Evolutionary conservation across 2,113 vertebrate species (phyloP), one percentile per base, ranked within the genome.

Genomic region (Carassius carassius): DNA sequence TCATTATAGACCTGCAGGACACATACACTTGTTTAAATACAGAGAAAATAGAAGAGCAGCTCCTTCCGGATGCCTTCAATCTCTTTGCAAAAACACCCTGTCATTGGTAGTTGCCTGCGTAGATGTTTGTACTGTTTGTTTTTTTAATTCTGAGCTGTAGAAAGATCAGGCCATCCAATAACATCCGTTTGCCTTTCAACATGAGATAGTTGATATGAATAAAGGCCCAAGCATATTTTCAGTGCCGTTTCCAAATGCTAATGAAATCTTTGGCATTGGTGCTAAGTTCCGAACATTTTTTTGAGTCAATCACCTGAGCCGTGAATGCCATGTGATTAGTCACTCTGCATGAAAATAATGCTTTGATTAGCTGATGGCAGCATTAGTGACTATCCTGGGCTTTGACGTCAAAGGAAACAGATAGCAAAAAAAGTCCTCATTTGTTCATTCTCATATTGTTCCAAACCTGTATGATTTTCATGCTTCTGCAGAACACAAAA

Each of bases 1-100:
- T 82, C 67, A 72, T 82, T 82, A 35, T 82, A 82, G 80, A 72
- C 80, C 47, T 82, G 32, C 63, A 81, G 63, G 9, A 5, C 16
- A 54, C 8, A 12, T 72, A 82, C 47, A 69, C 32, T 49, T 56
- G 13, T 67, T 81, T 67, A 79, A 81, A 81, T 81, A 81, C 78
- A 58, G 49, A 82, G 32, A 41, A 19, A 23, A 54, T 3, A 82
- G 49, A 70, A n/a, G 49, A 82, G 21, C 67, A 9, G 21, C 49
- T 82, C 16, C 41, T 44, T 12, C 14, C 5, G 4, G 23, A 67
- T 49, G 60, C 25, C 19, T 82, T 72, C 47, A 73, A 82, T 82
- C 19, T 58, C 19, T 54, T 72, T 73, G n/a, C 32, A 72, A 73
- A 72, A 82, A 70, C 49, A 70, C 29, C 49, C 49, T 72, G 67